These are phyloP conservation scores for Scolanthus callimorphus DNA, from an alignment of 92 coral and sea anemone species.

Conservation along the genomic window DNA sequence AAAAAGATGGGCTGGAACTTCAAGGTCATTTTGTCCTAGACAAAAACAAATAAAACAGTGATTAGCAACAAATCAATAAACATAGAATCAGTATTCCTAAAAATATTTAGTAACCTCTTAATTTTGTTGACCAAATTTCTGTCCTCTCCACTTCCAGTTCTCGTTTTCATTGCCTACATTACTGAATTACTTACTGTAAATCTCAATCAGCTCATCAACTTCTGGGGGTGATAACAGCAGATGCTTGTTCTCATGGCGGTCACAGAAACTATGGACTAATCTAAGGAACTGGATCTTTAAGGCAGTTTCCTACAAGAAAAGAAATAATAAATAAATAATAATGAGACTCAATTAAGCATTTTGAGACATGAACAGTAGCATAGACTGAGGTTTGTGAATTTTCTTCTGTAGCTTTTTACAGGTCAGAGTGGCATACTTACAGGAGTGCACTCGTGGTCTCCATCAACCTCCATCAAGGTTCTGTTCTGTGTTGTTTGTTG, in stretches of 20 bases:
- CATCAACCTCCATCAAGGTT: constrained; percentile 31
- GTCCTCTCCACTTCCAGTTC: background rate
- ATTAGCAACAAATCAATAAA: background rate
- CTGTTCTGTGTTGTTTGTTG: constrained; percentile 29
- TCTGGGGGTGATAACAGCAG: constrained; percentile 80
- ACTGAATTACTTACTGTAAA: constrained; percentile 61
- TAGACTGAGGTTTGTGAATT: too few species aligned
- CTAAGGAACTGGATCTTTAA: constrained; percentile 92
- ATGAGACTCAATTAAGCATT: too few species aligned
- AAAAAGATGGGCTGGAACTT: constrained; percentile 56
- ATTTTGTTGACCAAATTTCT: too few species aligned
- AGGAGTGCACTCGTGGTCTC: constrained; percentile 79
- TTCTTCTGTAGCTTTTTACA: background rate
- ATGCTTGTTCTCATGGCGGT: constrained; percentile 97
- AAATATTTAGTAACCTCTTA: background rate
- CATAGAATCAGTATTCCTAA: background rate
- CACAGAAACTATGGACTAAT: constrained; percentile 95
- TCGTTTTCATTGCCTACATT: background rate
- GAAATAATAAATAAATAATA: too few species aligned
- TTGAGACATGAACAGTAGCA: too few species aligned
- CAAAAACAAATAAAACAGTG: constrained; percentile 1
- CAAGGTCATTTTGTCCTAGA: constrained; percentile 80
- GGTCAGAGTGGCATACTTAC: constrained; percentile 32
- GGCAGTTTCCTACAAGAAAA: constrained; percentile 97
- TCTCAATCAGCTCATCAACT: constrained; percentile 74